Evolutionary conservation across 2,797 vertebrate genomes (phyloP).

Genomic region (Eospalax fontanierii): DNA sequence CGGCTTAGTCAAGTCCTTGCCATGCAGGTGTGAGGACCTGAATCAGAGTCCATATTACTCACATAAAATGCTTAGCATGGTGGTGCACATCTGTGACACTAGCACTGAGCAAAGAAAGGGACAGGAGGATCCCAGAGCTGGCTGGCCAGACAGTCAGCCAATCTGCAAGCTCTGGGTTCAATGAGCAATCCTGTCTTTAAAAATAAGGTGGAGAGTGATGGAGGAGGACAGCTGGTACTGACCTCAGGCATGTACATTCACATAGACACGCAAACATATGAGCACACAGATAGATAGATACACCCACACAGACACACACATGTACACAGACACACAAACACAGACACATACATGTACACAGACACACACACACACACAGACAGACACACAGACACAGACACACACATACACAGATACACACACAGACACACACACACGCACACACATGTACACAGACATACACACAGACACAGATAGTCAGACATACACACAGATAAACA

Average conservation of each 20-base stretch:
- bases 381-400: constrained; percentile 9
- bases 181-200: not conserved
- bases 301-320: not conserved
- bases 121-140: not conserved
- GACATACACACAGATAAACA: not conserved
- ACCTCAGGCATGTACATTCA: no score
- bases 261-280: not conserved
- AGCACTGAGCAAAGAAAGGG: not conserved
- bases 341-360: not conserved
- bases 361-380: not conserved
- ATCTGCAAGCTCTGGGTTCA: not conserved
- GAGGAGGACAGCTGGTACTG: not conserved
- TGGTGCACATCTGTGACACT: not conserved
- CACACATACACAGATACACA: not conserved
- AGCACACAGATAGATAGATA: accelerated
- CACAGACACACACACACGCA: no score
- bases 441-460: constrained; percentile 22
- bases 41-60: no score
- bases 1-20: not conserved
- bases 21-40: no score
- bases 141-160: not conserved
- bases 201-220: not conserved
- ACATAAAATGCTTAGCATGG: not conserved
- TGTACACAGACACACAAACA: not conserved
- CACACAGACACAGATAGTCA: not conserved